phyloP scores from a whole-genome alignment of 2,797 vertebrate species.

The Rhinichthys osculus region DNA sequence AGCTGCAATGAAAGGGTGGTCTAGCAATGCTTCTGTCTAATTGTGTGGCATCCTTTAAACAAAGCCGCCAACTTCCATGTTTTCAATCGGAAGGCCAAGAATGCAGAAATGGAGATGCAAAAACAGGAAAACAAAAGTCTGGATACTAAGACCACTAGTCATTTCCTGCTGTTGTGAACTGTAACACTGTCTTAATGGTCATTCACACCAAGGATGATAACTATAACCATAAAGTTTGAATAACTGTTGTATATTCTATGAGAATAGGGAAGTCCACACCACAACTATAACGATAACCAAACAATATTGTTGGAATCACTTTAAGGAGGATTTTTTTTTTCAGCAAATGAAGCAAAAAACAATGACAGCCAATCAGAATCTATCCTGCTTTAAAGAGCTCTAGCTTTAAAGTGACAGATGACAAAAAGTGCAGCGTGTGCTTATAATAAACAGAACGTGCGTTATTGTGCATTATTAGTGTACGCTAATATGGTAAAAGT shows the following conservation, averaged over 20 bases:
- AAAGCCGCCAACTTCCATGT: conserved; percentile 34
- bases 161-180: conserved; percentile 67
- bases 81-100: conserved; percentile 46
- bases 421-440: not conserved
- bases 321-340: not conserved
- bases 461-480: not conserved
- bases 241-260: not conserved
- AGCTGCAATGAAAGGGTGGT: not conserved
- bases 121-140: conserved; percentile 73
- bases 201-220: not conserved
- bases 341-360: not conserved
- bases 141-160: conserved; percentile 68
- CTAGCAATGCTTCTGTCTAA: conserved; percentile 39
- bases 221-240: not conserved
- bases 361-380: not conserved
- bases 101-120: conserved; percentile 58
- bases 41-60: conserved; percentile 27
- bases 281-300: not conserved
- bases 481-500: not conserved
- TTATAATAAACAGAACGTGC: not conserved
- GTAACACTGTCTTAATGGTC: not conserved
- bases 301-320: not conserved
- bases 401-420: not conserved
- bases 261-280: not conserved
- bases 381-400: not conserved